Conservation (phyloP, 1,140 invertebrate species). For the Tribolium castaneum region DNA sequence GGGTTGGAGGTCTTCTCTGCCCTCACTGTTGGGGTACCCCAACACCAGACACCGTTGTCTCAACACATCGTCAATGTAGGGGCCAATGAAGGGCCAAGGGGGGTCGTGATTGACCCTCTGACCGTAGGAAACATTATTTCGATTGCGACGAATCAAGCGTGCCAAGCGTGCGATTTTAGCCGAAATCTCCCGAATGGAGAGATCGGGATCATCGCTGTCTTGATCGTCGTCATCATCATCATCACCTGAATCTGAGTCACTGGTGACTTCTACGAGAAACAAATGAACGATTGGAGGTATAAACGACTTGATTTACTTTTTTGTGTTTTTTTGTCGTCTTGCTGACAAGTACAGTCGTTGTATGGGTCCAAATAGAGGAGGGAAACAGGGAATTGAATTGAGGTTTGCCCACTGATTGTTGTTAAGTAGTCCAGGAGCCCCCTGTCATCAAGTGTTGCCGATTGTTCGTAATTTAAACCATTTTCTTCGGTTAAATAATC, state of each 20-base stretch:
- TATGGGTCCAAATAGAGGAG: constrained; percentile 22
- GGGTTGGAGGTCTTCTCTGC: too few relatives aligned
- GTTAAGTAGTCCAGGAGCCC: not conserved
- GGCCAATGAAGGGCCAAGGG: too few relatives aligned
- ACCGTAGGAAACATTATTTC: not conserved
- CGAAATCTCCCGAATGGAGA: not conserved
- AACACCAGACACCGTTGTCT: too few relatives aligned
- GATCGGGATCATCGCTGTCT: not conserved
- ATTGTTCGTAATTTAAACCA: not conserved
- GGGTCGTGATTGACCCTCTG: not conserved
- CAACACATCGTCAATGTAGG: too few relatives aligned
- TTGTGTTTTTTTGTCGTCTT: not conserved
- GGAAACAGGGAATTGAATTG: not conserved
- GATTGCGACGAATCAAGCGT: not conserved
- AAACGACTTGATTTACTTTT: not conserved
- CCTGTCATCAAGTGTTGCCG: not conserved
- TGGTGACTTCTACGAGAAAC: not conserved
- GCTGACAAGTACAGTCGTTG: not conserved
- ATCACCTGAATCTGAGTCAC: too few relatives aligned
- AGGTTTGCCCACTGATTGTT: not conserved
- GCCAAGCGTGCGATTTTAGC: not conserved
- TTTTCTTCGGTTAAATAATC: not conserved
- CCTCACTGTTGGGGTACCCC: too few relatives aligned
- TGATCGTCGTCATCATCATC: not conserved
- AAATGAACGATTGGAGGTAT: not conserved